Base-by-base conservation (phyloP, 2,113 vertebrate genomes). In the Telmatochromis sp. region DNA sequence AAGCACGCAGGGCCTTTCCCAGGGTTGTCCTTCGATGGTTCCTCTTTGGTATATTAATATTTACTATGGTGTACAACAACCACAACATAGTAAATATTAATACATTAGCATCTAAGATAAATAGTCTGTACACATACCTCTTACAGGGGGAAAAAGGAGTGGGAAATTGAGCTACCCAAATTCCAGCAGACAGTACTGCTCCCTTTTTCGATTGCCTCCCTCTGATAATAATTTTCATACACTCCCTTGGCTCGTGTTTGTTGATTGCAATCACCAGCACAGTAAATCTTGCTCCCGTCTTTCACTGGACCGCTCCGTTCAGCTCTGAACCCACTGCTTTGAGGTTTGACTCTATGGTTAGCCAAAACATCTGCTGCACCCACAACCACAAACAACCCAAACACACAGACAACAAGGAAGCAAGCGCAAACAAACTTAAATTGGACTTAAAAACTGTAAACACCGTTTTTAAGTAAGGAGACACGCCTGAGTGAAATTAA, bases 331-430 rank as follows among this genome's bases (percentile, higher is more conserved):
- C 68, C 51, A 65, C 57, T 9, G 3, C 83, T 85, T 37, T 63
- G 79, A 80, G 87, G 57, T 12, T n/a, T 58, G 33, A 31, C 42
- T 91, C 84, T 37, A 51, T 53, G 81, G 79, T 88, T 83, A 82
- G 87, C 80, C 90, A 65, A 78, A 92, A 92, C 81, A 90, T 90
- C 83, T 91, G 57, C 86, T 17, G 35, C 83, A 33, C 26, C 45
- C 78, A 51, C 54, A 90, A 40, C 82, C 80, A 54, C 78, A 86
- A 57, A 57, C 55, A 57, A 57, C 23, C 55, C 23, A 57, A 57
- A 57, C 13, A 57, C 23, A 31, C 73, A 51, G 23, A 31, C 23
- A 49, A 31, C 45, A 82, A 75, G 47, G 53, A 85, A 79, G 31
- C 51, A 75, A 51, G 40, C 4, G 15, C 21, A 63, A 23, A 49